phyloP scores from a whole-genome alignment of 2,113 vertebrate species.

The Macrotis lagotis region DNA sequence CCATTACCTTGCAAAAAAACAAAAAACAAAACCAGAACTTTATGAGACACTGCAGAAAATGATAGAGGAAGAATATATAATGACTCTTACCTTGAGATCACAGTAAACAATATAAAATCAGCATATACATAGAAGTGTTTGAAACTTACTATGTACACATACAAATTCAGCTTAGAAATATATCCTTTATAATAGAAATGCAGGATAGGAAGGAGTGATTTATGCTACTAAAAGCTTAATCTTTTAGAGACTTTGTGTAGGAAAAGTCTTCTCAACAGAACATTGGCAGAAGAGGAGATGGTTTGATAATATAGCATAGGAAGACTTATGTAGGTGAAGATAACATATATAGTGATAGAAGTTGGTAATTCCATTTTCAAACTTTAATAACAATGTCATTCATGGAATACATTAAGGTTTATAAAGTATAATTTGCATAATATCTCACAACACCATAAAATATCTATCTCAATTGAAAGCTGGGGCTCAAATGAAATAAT shows the following conservation, averaged over 20 bases:
- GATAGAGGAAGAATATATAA: not conserved
- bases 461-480: not conserved
- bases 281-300: not conserved
- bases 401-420: not conserved
- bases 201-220: not conserved
- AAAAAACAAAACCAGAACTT: too few relatives aligned
- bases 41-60: not conserved
- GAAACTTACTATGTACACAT: not conserved
- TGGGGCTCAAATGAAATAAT: not conserved
- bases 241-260: not conserved
- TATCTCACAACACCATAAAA: not conserved
- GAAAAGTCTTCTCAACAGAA: not conserved
- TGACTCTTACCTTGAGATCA: not conserved
- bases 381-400: not conserved
- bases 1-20: too few relatives aligned
- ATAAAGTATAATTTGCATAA: not conserved
- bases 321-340: not conserved
- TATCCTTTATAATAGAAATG: not conserved
- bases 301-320: not conserved
- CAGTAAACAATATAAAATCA: not conserved
- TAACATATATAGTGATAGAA: not conserved
- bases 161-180: not conserved
- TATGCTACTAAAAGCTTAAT: not conserved
- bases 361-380: not conserved
- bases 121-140: not conserved